Percentiles rank a stretch among this genome's conserved stretches.
These are phyloP conservation scores for Lomographa bimaculata DNA, from an alignment of 2,888 invertebrate species.

Conservation along the genomic window DNA sequence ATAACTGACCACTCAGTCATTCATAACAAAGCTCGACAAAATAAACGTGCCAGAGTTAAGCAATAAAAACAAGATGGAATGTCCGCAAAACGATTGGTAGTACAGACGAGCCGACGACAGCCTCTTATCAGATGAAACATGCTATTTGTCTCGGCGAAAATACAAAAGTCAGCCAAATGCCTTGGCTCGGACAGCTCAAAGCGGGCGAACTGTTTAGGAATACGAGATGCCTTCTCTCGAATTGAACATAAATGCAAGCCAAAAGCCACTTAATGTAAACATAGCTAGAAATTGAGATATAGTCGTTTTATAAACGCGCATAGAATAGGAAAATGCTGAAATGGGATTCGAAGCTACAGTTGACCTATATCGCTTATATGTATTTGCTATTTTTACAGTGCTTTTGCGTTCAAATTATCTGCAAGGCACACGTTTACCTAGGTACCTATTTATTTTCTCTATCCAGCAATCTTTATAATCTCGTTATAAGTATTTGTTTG, in stretches of 20 bases:
- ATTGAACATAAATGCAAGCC: conserved; percentile 49
- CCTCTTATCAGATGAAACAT: conserved; percentile 75
- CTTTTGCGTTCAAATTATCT: no score
- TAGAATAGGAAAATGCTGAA: conserved; percentile 32
- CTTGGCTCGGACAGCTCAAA: conserved; percentile 56
- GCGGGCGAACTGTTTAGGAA: conserved; percentile 54
- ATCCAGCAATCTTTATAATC: no score
- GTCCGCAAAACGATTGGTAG: conserved; percentile 70
- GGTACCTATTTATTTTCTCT: no score
- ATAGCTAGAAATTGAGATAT: conserved; percentile 38
- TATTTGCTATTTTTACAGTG: no score
- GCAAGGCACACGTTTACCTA: no score
- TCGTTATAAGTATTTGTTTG: no score
- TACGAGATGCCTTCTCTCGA: conserved; percentile 48
- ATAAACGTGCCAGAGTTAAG: conserved; percentile 44
- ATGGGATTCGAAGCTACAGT: conserved; percentile 24
- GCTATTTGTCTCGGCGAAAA: conserved; percentile 72
- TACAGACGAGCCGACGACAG: conserved; percentile 73
- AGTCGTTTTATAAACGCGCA: conserved; percentile 32
- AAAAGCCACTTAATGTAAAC: conserved; percentile 45
- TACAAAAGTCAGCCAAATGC: conserved; percentile 67
- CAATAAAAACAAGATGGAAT: conserved; percentile 63
- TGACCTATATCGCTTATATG: conserved; percentile 11
- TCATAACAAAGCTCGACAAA: conserved; percentile 22
- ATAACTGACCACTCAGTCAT: conserved; percentile 8